phyloP scores from a whole-genome alignment of 2,797 vertebrate species.

The Falco novaeseelandiae region DNA sequence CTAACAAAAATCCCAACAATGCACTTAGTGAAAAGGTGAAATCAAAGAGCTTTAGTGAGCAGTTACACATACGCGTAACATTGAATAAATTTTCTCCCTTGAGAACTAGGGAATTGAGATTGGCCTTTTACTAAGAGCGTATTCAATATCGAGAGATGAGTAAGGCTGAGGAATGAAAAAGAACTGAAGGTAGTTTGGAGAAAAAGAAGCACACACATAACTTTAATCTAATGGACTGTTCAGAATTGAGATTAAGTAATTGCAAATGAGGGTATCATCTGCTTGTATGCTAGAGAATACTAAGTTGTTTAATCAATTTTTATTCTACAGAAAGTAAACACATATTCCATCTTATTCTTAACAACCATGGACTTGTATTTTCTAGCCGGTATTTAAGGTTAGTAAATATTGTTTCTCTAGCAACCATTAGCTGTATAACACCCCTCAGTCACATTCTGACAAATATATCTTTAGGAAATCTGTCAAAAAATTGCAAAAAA shows the following conservation, averaged over 20 bases:
- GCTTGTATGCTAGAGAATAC: background rate
- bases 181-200: background rate
- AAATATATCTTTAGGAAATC: background rate
- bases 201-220: background rate
- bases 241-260: background rate
- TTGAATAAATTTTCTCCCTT: background rate
- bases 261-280: background rate
- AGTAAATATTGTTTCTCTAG: background rate
- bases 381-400: background rate
- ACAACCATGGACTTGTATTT: background rate
- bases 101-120: background rate
- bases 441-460: background rate
- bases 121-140: background rate
- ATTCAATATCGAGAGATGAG: background rate
- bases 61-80: accelerated
- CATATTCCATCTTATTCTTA: background rate
- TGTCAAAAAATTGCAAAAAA: background rate
- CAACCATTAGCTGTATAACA: background rate
- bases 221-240: background rate
- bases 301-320: background rate
- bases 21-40: background rate
- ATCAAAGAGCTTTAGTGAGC: background rate
- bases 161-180: background rate
- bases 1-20: accelerated
- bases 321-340: background rate